Evolutionary conservation across 2,797 vertebrate genomes (phyloP), one percentile per base, ranked within the genome.

Genomic region (Ispidina lecontei): DNA sequence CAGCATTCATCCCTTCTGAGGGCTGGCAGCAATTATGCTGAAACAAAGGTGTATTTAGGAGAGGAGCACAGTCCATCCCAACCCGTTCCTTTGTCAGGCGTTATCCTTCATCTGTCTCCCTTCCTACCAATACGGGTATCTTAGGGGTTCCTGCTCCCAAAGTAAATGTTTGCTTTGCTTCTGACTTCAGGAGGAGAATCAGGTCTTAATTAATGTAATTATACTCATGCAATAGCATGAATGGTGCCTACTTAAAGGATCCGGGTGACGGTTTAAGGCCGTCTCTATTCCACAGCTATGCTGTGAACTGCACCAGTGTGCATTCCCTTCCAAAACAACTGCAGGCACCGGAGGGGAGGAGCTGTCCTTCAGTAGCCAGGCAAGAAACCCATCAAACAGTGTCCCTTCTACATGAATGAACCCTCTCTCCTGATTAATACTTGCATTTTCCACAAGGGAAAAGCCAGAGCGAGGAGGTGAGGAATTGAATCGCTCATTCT

Each of bases 331-430:
- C 87, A 91, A 92, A 94, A 87, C 89, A 93, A 93, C 79, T 0
- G 73, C 94, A 89, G 69, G 73, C 63, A 70, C 69, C 25, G 46
- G 83, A 91, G 70, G 59, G 85, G 89, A 94, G 78, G 86, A 87
- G 87, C 18, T 95, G 81, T 80, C 89, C 81, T 93, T 91, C 81
- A 78, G 72, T 37, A 79, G 55, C 67, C 86, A 70, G 63, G 64
- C 70, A 79, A 92, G 89, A 93, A 90, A 87, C 71, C 83, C 59
- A 67, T 93, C 86, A 76, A 60, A 76, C 17, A 31, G 26, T 54
- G 68, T 89, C 86, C 87, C 87, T 93, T 93, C 71, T 44, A 56
- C 41, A 58, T 91, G 85, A 95, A 76, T 75, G 89, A 90, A 77
- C 46, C 67, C 15, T 84, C 84, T 88, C 43, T 58, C 91, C 80